Percentiles rank a stretch among this genome's conserved stretches.
These are phyloP conservation scores for Artibeus jamaicensis DNA, from an alignment of 2,797 vertebrate species.

Conservation along the genomic window DNA sequence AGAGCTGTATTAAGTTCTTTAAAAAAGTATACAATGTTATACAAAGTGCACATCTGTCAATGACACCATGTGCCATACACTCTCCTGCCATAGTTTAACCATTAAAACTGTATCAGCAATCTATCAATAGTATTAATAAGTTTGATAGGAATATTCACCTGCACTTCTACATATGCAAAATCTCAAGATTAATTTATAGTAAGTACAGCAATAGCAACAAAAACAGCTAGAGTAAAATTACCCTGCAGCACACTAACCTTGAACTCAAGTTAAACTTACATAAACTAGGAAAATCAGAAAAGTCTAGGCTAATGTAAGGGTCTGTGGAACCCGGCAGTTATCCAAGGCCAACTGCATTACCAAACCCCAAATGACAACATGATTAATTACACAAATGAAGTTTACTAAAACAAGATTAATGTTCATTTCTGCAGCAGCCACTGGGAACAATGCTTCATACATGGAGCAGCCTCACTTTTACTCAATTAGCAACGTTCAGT, in stretches of 20 bases:
- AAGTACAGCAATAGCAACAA: not conserved
- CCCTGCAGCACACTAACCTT: not conserved
- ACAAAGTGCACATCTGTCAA: not conserved
- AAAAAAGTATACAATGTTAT: not conserved
- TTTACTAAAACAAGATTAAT: conserved; percentile 62
- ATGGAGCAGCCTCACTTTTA: not conserved
- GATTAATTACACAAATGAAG: conserved; percentile 49
- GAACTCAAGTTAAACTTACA: not conserved
- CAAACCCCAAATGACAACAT: not conserved
- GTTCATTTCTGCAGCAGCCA: not conserved
- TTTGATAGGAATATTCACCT: not conserved
- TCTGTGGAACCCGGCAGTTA: not conserved
- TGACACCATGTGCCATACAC: too few relatives aligned
- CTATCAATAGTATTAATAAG: not conserved
- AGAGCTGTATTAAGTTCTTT: not conserved
- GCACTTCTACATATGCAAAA: not conserved
- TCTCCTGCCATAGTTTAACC: not conserved
- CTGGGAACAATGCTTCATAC: not conserved
- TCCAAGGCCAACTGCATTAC: conserved; percentile 11
- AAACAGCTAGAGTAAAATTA: not conserved
- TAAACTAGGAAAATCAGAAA: not conserved
- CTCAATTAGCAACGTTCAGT: not conserved
- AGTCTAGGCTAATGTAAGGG: not conserved
- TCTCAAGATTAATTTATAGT: not conserved
- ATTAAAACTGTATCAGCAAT: not conserved